Conservation (phyloP, 2,888 invertebrate genomes). For the Lasioglossum marginatum region DNA sequence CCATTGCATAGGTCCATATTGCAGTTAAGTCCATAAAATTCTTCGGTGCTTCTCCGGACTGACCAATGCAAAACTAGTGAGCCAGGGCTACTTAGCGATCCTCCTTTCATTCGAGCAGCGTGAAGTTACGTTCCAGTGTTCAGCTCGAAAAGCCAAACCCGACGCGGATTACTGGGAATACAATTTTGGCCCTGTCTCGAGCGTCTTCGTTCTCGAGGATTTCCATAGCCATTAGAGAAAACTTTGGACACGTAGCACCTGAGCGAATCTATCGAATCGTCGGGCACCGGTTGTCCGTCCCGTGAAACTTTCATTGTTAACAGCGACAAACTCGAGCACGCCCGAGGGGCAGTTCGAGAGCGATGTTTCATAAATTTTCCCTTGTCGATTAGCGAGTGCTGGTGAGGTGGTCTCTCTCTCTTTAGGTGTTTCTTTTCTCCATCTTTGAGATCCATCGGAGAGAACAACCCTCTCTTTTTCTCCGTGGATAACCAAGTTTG, state of each 20-base stretch:
- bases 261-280: slow-evolving; percentile 26
- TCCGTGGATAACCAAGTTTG: slow-evolving; percentile 33
- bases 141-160: slow-evolving; percentile 19
- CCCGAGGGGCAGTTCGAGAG: slow-evolving; percentile 18
- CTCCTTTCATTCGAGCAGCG: not conserved
- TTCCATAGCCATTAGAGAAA: slow-evolving; percentile 36
- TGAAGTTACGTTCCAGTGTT: not conserved
- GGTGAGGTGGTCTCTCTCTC: not conserved
- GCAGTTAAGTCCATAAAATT: not conserved
- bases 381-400: not conserved
- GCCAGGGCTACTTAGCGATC: not conserved
- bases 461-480: not conserved
- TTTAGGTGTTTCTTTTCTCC: not conserved
- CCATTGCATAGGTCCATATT: not conserved
- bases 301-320: slow-evolving; percentile 33
- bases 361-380: slow-evolving; percentile 24
- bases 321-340: slow-evolving; percentile 25
- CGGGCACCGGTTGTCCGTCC: slow-evolving; percentile 21
- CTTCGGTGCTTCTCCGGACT: not conserved
- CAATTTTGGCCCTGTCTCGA: slow-evolving; percentile 21
- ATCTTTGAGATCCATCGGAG: not conserved
- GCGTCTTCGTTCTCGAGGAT: slow-evolving; percentile 28
- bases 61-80: not conserved
- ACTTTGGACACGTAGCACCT: slow-evolving; percentile 21
- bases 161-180: slow-evolving; percentile 10